Percentiles rank a stretch among this genome's conserved stretches.
Evolutionary conservation across 2,797 vertebrate species (phyloP).

Genomic region (Notamacropus eugenii): DNA sequence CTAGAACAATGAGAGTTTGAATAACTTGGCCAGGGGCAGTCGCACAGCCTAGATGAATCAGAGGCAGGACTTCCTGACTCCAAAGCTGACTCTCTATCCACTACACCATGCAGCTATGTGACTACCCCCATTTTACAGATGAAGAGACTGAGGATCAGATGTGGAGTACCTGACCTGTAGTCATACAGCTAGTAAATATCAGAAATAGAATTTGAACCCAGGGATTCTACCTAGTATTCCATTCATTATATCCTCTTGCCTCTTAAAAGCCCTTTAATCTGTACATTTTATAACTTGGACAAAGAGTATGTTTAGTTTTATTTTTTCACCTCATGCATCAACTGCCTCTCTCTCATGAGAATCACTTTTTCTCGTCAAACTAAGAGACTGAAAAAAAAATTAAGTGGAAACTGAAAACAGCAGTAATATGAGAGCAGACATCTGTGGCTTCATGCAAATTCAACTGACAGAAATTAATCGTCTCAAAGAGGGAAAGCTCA

Average conservation of each 20-base stretch:
- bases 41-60: not conserved
- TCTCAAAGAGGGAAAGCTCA: not conserved
- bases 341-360: constrained; percentile 7
- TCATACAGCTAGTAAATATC: not conserved
- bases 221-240: not conserved
- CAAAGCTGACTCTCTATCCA: not conserved
- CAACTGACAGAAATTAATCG: not conserved
- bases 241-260: not conserved
- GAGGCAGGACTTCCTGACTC: not conserved
- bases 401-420: constrained; percentile 25
- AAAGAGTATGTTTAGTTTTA: not conserved
- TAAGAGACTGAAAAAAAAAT: not conserved
- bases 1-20: not conserved
- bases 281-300: not conserved
- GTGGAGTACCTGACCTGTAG: not conserved
- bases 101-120: not conserved
- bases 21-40: not conserved
- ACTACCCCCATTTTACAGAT: not conserved
- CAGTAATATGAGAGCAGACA: constrained; percentile 15
- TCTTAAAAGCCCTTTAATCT: not conserved
- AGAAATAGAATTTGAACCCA: not conserved
- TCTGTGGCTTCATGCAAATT: constrained; percentile 14
- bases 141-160: not conserved
- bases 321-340: constrained; percentile 45
- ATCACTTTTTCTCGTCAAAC: not conserved